Conservation (phyloP, 2,797 vertebrate species). For the Gambusia yucatana region DNA sequence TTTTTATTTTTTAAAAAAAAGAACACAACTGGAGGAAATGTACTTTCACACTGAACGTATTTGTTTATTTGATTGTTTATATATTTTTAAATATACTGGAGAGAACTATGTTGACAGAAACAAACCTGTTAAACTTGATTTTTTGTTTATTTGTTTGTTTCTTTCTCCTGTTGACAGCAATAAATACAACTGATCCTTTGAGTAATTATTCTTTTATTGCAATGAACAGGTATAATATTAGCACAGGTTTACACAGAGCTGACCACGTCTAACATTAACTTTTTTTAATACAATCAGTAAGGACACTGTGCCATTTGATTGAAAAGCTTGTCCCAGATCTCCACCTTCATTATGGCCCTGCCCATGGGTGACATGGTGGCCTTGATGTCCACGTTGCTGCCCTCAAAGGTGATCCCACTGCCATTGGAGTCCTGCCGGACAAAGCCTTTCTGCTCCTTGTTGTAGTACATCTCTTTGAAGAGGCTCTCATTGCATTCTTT, state of each 20-base stretch:
- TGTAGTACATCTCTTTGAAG: slow-evolving; percentile 75
- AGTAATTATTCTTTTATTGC: slow-evolving; percentile 49
- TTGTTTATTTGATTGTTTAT: not conserved
- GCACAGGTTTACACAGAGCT: not conserved
- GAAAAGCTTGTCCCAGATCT: slow-evolving; percentile 75
- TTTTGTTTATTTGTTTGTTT: not conserved
- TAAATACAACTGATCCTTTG: not conserved
- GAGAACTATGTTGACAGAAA: not conserved
- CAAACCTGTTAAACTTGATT: not conserved
- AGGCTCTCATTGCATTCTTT: slow-evolving; percentile 51
- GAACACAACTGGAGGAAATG: not conserved
- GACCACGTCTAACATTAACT: not conserved
- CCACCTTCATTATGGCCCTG: slow-evolving; percentile 71
- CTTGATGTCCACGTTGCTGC: slow-evolving; percentile 50
- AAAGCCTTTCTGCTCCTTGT: slow-evolving; percentile 52
- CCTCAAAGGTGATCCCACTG: slow-evolving; percentile 30
- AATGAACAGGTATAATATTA: slow-evolving; percentile 20
- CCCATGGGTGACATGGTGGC: slow-evolving; percentile 71
- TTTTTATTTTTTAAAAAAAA: not conserved
- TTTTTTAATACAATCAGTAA: not conserved
- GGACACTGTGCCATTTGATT: accelerated
- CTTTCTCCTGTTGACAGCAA: slow-evolving; percentile 2
- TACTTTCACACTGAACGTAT: not conserved
- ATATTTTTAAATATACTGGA: not conserved
- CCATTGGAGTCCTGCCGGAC: slow-evolving; percentile 40